phyloP scores from a whole-genome alignment of 2,888 invertebrate genomes.

The Anarsia innoxiella region DNA sequence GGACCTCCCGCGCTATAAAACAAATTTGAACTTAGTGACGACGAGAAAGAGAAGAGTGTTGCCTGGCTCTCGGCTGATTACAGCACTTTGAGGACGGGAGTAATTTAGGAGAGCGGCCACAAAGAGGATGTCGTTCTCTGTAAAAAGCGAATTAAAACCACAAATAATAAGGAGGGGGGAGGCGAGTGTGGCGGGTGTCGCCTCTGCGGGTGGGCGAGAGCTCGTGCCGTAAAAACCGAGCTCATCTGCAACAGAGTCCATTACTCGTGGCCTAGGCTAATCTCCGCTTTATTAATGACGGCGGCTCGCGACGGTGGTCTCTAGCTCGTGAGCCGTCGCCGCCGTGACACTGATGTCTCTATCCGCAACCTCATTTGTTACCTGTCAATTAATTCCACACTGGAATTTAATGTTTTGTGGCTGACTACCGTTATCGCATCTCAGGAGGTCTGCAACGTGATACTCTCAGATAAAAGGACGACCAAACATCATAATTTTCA shows the following conservation, averaged over 20 bases:
- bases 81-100: constrained; percentile 37
- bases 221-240: constrained; percentile 72
- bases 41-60: constrained; percentile 17
- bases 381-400: constrained; percentile 16
- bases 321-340: constrained; percentile 26
- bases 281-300: constrained; percentile 63
- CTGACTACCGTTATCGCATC: constrained; percentile 6
- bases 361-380: constrained; percentile 24
- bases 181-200: constrained; percentile 39
- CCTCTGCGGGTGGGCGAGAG: constrained; percentile 64
- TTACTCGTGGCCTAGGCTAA: constrained; percentile 62
- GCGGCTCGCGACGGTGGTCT: constrained; percentile 47
- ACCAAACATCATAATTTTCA: constrained; percentile 9
- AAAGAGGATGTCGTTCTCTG: constrained; percentile 55
- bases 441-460: neutral
- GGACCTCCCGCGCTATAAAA: constrained; percentile 4
- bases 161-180: constrained; percentile 62
- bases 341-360: constrained; percentile 38
- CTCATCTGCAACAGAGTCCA: constrained; percentile 61
- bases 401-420: constrained; percentile 2
- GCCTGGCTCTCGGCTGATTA: constrained; percentile 29
- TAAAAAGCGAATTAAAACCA: constrained; percentile 74
- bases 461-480: too few relatives aligned
- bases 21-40: constrained; percentile 13
- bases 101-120: constrained; percentile 44